A percentile compares a stretch with the other conserved stretches of the same genome.
phyloP scores from a whole-genome alignment of 2,797 vertebrate species.

The Coilia nasus region DNA sequence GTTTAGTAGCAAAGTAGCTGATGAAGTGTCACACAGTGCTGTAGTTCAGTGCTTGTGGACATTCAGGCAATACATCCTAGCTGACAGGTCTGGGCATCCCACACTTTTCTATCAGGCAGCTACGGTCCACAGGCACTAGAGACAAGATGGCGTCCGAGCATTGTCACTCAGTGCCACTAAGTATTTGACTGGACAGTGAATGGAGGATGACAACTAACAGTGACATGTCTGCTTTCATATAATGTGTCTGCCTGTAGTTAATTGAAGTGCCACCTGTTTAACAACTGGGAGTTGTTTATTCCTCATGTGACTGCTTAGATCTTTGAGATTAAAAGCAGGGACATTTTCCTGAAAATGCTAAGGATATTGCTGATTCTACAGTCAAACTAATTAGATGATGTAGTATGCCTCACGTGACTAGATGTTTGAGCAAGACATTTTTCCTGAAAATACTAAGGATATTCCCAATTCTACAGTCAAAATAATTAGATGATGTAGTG shows the following conservation, averaged over 20 bases:
- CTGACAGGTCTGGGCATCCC: background rate
- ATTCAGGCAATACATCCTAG: background rate
- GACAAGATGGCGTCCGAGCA: no score
- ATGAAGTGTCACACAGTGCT: constrained; percentile 9
- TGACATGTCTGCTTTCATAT: background rate
- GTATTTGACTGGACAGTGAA: no score
- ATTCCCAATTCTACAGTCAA: no score
- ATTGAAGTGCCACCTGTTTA: background rate
- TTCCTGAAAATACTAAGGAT: no score
- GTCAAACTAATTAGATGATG: no score
- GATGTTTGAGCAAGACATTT: no score
- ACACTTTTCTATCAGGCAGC: background rate
- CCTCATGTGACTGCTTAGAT: background rate
- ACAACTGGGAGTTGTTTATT: background rate
- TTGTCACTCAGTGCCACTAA: no score
- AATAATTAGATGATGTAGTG: no score
- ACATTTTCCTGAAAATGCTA: background rate
- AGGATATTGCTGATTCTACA: no score
- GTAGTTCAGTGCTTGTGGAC: background rate
- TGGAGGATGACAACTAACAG: no score
- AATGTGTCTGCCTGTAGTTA: background rate
- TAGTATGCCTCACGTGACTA: no score
- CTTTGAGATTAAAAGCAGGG: background rate
- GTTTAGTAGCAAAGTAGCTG: background rate
- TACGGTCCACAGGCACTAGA: no score